These are phyloP conservation scores for Aquatica leii DNA, from an alignment of 2,888 invertebrate genomes.

Conservation along the genomic window DNA sequence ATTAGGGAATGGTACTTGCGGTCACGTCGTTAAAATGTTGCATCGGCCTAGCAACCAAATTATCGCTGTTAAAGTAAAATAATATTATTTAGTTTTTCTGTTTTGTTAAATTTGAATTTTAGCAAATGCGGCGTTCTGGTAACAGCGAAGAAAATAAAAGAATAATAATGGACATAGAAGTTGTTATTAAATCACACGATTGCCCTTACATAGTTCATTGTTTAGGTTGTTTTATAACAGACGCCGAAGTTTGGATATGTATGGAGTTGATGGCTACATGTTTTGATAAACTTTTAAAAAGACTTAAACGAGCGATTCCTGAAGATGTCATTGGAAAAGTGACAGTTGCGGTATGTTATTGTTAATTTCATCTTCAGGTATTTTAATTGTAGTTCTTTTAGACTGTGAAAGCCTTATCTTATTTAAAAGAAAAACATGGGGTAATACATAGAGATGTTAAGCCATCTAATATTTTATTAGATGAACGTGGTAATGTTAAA, in stretches of 20 bases:
- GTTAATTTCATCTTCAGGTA: not conserved
- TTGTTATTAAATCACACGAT: conserved; percentile 96
- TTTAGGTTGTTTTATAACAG: conserved; percentile 96
- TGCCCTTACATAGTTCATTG: conserved; percentile 98
- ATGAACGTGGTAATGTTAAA: conserved; percentile 94
- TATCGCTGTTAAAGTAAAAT: conserved; percentile 89
- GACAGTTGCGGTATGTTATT: conserved; percentile 84
- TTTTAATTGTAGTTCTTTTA: conserved; percentile 56
- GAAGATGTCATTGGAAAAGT: conserved; percentile 97
- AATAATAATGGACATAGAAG: conserved; percentile 98
- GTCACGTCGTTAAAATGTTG: conserved; percentile 96
- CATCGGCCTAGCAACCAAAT: conserved; percentile 85
- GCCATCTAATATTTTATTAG: conserved; percentile 97
- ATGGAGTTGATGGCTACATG: conserved; percentile 99
- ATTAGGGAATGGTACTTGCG: conserved; percentile 94
- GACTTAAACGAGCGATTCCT: conserved; percentile 88
- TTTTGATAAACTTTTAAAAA: conserved; percentile 94
- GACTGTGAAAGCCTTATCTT: conserved; percentile 96
- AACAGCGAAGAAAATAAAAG: conserved; percentile 97
- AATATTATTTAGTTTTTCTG: conserved; percentile 11
- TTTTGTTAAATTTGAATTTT: conserved; percentile 41
- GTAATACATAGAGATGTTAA: conserved; percentile 99
- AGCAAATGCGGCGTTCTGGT: conserved; percentile 97
- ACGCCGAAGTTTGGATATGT: conserved; percentile 99
- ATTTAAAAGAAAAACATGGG: conserved; percentile 96